Base-by-base conservation (phyloP, 1,140 invertebrate genomes). In the Sinella curviseta region DNA sequence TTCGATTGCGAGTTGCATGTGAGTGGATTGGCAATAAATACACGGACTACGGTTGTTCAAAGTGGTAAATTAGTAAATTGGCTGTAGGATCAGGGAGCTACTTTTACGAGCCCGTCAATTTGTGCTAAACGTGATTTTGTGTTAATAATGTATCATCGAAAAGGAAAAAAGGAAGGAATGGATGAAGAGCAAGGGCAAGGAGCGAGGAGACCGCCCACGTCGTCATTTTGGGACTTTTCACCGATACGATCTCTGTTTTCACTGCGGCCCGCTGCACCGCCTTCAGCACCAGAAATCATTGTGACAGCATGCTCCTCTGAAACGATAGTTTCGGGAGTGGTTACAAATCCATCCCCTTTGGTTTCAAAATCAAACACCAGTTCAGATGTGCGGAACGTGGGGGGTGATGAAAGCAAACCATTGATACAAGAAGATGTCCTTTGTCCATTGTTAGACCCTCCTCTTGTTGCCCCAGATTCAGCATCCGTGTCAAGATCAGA, bases 241-340 rank as follows among this genome's bases (percentile, higher is more conserved):
- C 24, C 65, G 14, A 12, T 70, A 12, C 26, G 65, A 16, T 31
- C 31, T 3, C 8, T 70, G 26, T 70, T 70, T 16, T 70, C 65
- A 48, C 8, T 70, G 8, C 8, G 8, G 26, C 65, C 28, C 14
- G 8, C 31, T 8, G 8, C 31, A 8, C 65, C 26, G 2, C 65
- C 65, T 3, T 30, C 65, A 31, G 31, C 65, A 70, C 65, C 65
- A n/a, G 65, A 70, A 70, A 70, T 70, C 31, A 70, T 70, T 70
- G 65, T 70, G 30, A 70, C 65, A 14, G 31, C 65, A 33, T 70
- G 65, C 65, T 70, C 65, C 8, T 30, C 31, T 8, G 65, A 70
- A 33, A 70, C 65, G 8, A 70, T 31, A 31, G 65, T 70, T 4
- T 33, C 65, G 4, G 65, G 65, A 70, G 30, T 3, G 30, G 26